Evolutionary conservation across 1,140 invertebrate species (phyloP), one percentile per base, ranked within the genome.

Genomic region (Aphis craccivora): DNA sequence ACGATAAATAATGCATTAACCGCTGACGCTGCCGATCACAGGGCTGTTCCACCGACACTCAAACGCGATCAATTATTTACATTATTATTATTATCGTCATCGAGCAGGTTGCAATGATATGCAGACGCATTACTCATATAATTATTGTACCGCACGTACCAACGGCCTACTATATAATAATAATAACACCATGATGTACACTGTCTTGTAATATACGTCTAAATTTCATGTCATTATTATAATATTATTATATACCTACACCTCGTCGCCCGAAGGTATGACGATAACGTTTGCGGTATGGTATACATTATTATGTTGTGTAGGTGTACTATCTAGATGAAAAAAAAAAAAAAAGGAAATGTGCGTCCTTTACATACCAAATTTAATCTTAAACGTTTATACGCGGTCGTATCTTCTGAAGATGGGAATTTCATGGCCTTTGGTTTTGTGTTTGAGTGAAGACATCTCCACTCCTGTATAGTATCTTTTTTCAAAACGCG

Each of bases 1-100:
- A 20, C 45, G 11, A 81, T 91, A 91, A 91, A 91, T 91, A 91
- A 91, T 91, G 55, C 90, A 91, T 91, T 76, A 91, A 55, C 8
- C 43, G 40, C 30, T 30, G 43, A 23, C 37, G 40, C 51, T 3
- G 40, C 30, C 14, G 67, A 91, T 91, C 43, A 81, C 67, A 91
- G 90, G 22, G 67, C 55, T 60, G 4, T 5, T 37, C 6, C 88
- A 2, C 60, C 35, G 35, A 76, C 55, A 87, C 51, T 35, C 2
- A 11, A 90, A 4, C 51, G 22, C 88, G 25, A 67, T 90, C 89
- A 40, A 37, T 43, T 67, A 43, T 43, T 25, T 43, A 43, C 14
- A 51, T 67, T 25, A 37, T 55, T 20, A 55, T 90, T 81, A 37
- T 35, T n/a, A 40, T 45, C 84, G 84, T 87, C 84, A 11, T 45